Evolutionary conservation across 1,140 invertebrate species (phyloP), one percentile per base, ranked within the genome.

Genomic region (Caenorhabditis latens): DNA sequence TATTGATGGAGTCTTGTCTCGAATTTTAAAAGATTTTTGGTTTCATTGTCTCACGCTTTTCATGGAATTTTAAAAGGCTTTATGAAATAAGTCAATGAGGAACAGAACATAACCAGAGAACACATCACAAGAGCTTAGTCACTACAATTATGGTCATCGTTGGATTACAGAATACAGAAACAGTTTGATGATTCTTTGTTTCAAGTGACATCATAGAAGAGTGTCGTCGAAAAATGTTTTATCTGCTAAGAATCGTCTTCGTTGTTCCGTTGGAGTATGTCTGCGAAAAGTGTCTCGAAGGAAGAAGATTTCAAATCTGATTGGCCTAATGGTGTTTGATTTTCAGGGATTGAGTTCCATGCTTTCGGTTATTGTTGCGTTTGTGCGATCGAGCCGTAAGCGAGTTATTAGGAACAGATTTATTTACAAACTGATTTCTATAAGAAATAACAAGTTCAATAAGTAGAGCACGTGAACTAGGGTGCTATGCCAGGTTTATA

Each of bases 21-120:
- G 71, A 48, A 71, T 71, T 32, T 71, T 46, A 9, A 11, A 79
- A 24, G 71, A 79, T 79, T 32, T 79, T 79, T 79, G 71, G 71
- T 79, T 79, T 79, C 46, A 79, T 79, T 79, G n/a, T 48, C 40
- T 48, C 19, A 24, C 32, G 57, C 57, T 58, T 58, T 63, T 63
- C 24, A 14, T 40, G 3, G 24, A 63, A 63, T 19, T 21, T 53
- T 11, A 53, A 53, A 53, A 53, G 50, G 50, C 50, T 53, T 58
- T 58, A n/a, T 58, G 16, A 58, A 63, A 1, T 1, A 32, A 32
- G 32, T 32, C 32, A 19, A 63, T 13, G 1, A 63, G 61, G 21
- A 63, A 40, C 9, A 63, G 32, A 40, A 32, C 16, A 63, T 13
- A 24, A 63, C 32, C 6, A 9, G 24, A 21, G 61, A 24, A 63